Conservation (phyloP, 2,113 vertebrate species). For the Smithornis capensis region DNA sequence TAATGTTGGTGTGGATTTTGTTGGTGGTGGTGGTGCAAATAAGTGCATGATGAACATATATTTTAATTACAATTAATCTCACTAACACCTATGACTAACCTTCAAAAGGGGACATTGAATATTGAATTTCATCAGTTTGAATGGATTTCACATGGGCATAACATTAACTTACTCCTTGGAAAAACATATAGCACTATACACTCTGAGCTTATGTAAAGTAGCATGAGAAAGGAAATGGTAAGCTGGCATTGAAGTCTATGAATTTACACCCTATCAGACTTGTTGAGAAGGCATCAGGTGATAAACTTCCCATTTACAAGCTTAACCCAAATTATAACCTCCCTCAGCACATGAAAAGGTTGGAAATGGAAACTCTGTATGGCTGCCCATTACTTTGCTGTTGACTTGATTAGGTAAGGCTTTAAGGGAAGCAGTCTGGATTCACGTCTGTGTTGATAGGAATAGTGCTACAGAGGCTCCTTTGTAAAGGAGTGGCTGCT, state of each 20-base stretch:
- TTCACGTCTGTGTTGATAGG: accelerated
- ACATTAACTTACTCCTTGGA: background rate
- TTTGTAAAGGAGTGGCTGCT: background rate
- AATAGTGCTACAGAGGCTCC: background rate
- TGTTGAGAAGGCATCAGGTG: background rate
- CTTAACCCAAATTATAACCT: background rate
- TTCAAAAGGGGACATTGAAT: background rate
- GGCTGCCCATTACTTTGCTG: background rate
- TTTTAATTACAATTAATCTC: background rate
- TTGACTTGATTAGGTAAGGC: background rate
- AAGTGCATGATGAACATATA: background rate
- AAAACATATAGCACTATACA: background rate
- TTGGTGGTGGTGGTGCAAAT: background rate
- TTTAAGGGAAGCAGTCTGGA: background rate
- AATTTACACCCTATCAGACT: background rate
- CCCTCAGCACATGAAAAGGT: background rate
- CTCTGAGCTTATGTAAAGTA: background rate
- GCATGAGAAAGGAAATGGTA: background rate
- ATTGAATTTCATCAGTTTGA: background rate
- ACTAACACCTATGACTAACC: background rate
- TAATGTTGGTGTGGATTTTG: background rate
- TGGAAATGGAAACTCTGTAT: background rate
- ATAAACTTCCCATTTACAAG: background rate
- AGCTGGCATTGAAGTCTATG: background rate
- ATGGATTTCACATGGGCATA: background rate